Conservation (phyloP, 2,113 vertebrate genomes). For the Mastomys coucha region DNA sequence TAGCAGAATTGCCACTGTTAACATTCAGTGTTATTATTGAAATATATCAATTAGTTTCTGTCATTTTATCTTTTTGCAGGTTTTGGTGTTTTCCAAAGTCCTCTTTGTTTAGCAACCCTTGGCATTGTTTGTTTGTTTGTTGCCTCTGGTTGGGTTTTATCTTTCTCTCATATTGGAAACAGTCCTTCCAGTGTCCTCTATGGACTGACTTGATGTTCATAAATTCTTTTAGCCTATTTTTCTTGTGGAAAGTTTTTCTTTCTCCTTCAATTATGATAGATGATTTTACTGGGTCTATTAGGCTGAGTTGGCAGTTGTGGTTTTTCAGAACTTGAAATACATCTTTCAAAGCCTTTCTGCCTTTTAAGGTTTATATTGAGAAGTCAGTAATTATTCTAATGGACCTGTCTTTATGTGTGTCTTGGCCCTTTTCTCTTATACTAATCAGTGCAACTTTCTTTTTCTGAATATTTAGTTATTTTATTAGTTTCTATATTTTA, state of each 20-base stretch:
- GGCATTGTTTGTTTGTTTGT: background rate
- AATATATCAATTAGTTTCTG: background rate
- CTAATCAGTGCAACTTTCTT: background rate
- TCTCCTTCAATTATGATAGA: background rate
- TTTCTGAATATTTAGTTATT: background rate
- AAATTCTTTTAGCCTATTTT: background rate
- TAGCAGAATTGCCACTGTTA: background rate
- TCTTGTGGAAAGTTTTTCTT: background rate
- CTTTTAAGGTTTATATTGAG: background rate
- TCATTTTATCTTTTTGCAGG: background rate
- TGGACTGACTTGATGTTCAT: background rate
- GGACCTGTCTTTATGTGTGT: background rate
- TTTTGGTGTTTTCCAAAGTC: background rate
- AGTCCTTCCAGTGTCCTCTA: background rate
- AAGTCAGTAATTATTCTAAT: background rate
- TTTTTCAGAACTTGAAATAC: background rate
- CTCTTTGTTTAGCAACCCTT: background rate
- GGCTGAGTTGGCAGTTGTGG: background rate
- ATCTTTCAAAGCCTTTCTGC: background rate
- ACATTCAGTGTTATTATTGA: background rate
- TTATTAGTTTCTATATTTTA: background rate
- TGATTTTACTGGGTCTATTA: background rate
- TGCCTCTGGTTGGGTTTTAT: too few relatives aligned
- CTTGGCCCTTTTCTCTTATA: background rate
- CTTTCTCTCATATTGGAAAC: background rate